phyloP scores from a whole-genome alignment of 2,888 invertebrate species.

The Poecilus cupreus region DNA sequence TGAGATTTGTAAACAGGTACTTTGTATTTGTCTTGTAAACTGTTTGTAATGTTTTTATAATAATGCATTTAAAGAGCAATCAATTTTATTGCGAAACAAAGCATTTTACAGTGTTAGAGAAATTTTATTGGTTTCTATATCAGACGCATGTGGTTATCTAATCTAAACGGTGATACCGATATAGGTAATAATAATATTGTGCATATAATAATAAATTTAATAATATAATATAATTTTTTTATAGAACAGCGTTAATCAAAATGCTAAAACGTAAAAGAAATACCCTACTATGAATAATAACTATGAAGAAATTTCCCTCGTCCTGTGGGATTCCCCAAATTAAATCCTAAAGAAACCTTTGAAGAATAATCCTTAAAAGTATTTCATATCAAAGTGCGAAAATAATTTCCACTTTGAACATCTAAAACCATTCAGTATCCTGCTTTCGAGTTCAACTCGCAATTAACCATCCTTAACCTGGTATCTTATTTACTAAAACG shows the following conservation, averaged over 20 bases:
- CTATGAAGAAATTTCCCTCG: background rate
- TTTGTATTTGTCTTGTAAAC: background rate
- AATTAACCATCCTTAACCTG: conserved; percentile 2
- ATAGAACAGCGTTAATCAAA: too few relatives aligned
- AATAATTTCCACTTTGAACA: conserved; percentile 24
- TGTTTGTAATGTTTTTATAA: too few relatives aligned
- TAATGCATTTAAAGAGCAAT: too few relatives aligned
- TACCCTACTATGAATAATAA: background rate
- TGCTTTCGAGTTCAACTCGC: background rate
- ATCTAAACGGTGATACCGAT: too few relatives aligned
- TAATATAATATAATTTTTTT: background rate
- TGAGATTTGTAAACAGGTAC: background rate
- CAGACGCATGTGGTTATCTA: too few relatives aligned
- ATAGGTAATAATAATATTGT: too few relatives aligned
- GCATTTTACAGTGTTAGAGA: too few relatives aligned
- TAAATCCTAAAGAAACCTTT: conserved; percentile 3
- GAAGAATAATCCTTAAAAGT: conserved; percentile 13
- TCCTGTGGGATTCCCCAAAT: background rate
- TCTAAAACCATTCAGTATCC: background rate
- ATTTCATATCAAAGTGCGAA: conserved; percentile 4
- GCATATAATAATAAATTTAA: too few relatives aligned
- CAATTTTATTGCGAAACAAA: too few relatives aligned
- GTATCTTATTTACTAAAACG: conserved; percentile 11
- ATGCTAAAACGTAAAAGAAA: background rate
- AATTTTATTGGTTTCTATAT: too few relatives aligned